These are phyloP conservation scores for Uria aalge DNA, from an alignment of 2,113 vertebrate genomes.

Conservation along the genomic window DNA sequence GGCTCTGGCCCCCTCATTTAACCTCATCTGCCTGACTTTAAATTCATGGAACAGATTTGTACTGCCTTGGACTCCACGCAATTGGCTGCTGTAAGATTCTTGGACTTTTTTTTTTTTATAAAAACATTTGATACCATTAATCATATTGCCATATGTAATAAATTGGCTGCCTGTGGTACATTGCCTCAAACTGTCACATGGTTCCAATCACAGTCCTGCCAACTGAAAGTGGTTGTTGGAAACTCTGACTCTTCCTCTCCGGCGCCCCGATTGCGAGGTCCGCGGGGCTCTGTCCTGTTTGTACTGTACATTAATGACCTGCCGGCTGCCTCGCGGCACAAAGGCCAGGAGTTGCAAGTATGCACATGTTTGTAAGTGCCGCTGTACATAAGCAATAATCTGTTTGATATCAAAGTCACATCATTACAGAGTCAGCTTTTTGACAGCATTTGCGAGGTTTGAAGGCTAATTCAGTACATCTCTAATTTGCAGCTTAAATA, in stretches of 20 bases:
- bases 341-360: slow-evolving; percentile 10
- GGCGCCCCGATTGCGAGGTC: background rate
- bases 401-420: slow-evolving; percentile 58
- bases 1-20: slow-evolving; percentile 71
- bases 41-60: slow-evolving; percentile 71
- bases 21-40: slow-evolving; percentile 76
- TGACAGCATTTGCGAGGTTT: slow-evolving; percentile 31
- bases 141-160: slow-evolving; percentile 82
- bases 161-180: slow-evolving; percentile 76
- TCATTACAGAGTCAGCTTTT: slow-evolving; percentile 8
- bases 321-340: slow-evolving; percentile 16
- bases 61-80: slow-evolving; percentile 67
- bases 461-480: slow-evolving; percentile 51
- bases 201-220: slow-evolving; percentile 76
- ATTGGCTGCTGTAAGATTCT: slow-evolving; percentile 63
- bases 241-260: slow-evolving; percentile 71
- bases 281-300: background rate
- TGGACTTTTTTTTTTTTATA: background rate
- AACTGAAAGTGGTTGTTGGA: slow-evolving; percentile 74
- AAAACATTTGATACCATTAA: slow-evolving; percentile 79
- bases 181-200: slow-evolving; percentile 77
- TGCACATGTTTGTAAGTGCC: slow-evolving; percentile 26
- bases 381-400: background rate
- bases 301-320: slow-evolving; percentile 37
- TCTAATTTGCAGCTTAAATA: slow-evolving; percentile 57